Base-by-base conservation (phyloP, 2,888 invertebrate species). In the Phengaris alcon region DNA sequence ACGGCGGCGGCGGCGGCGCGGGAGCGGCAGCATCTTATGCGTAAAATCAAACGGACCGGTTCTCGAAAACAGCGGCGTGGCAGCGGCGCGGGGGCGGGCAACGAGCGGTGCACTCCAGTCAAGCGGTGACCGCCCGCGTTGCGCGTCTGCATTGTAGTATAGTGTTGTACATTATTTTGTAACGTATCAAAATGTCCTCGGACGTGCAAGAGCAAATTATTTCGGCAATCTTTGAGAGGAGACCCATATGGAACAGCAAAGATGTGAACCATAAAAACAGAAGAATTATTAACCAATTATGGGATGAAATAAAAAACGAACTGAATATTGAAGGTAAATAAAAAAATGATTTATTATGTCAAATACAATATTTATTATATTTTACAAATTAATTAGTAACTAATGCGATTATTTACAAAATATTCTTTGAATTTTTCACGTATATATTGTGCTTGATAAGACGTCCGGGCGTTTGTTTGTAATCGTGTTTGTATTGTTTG, bases 211-310 rank as follows among this genome's bases (percentile, higher is more conserved):
- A 22, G 22, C 22, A 22, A 22, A 22, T 22, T 22, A 78, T 79
- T 79, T 77, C 78, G 54, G 76, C 64, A 64, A 78, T 79, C 75
- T 79, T 79, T 78, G 77, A 77, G 77, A 78, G 77, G 76, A 73
- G 44, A 70, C 64, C 77, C 12, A 75, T 77, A 77, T 77, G 78
- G 79, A 76, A 79, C 76, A 79, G 77, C 77, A 79, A 78, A 76
- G 76, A 79, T 75, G 75, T 78, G 72, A 75, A 78, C 77, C 78
- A 79, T 77, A 79, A 78, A 79, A 77, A 80, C 76, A 79, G 76
- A 75, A 78, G 77, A 74, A 51, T 73, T n/a, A 79, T 78, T 77
- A 79, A 76, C 64, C 76, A 78, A 57, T 78, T 77, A 78, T 80
- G 74, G 74, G 74, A 74, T 68, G 74, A 69, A 74, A 69, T 74